Evolutionary conservation across 2,797 vertebrate species (phyloP).

Genomic region (Acropternis orthonyx): DNA sequence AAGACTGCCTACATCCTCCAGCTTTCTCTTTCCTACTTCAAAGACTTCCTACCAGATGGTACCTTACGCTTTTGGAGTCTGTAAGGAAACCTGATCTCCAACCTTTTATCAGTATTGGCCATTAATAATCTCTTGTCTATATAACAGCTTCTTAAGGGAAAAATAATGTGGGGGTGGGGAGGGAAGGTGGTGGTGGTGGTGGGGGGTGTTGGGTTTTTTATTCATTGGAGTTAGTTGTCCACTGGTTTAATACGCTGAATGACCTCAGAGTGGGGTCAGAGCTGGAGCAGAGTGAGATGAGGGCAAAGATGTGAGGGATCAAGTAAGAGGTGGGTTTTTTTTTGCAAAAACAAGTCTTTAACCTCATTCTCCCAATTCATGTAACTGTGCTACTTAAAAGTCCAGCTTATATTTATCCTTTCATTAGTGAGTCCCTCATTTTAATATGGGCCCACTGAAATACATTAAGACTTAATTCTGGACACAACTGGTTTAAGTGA

Average conservation of each 20-base stretch:
- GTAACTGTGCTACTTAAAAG: neutral
- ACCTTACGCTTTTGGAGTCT: neutral
- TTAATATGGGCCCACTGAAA: neutral
- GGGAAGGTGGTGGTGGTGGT: no score
- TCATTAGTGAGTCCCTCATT: neutral
- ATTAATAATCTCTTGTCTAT: neutral
- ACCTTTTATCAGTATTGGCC: neutral
- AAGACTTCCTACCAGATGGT: neutral
- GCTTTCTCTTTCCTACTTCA: neutral
- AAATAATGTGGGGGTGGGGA: neutral
- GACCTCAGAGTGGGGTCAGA: neutral
- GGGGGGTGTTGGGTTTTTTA: neutral
- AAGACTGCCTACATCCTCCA: neutral
- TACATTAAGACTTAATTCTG: neutral
- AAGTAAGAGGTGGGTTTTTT: neutral
- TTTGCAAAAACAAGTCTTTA: neutral
- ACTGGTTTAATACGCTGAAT: slow-evolving; percentile 1
- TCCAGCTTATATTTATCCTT: neutral
- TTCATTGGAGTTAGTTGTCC: neutral
- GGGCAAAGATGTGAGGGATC: neutral
- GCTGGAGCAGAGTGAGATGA: neutral
- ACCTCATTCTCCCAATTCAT: neutral
- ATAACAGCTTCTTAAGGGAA: neutral
- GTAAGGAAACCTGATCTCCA: neutral
- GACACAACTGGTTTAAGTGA: neutral